Evolutionary conservation across 2,888 invertebrate species (phyloP).

Genomic region (Zygogramma bicolorata): DNA sequence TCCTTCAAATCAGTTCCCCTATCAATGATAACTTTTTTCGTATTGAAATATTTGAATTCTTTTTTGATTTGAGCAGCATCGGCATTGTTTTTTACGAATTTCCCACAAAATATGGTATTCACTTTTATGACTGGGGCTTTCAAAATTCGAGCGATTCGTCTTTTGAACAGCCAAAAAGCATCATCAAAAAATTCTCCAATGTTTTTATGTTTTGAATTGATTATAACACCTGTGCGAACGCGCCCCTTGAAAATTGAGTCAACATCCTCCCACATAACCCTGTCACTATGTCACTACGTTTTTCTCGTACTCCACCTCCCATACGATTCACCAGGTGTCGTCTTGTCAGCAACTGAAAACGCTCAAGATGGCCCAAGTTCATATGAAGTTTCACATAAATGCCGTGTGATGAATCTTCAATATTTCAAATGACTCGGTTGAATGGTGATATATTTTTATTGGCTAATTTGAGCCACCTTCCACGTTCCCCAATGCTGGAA

Average conservation of each 20-base stretch:
- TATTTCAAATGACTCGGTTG: too few species aligned
- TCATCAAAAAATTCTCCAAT: too few species aligned
- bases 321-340: too few species aligned
- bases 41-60: slow-evolving; percentile 48
- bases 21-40: slow-evolving; percentile 39
- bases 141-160: neutral
- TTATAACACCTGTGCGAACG: too few species aligned
- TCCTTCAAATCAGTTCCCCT: slow-evolving; percentile 25
- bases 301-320: too few species aligned
- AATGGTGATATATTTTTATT: neutral
- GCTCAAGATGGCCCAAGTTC: too few species aligned
- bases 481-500: neutral
- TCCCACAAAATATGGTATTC: neutral
- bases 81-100: neutral
- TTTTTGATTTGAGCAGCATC: neutral
- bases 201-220: too few species aligned
- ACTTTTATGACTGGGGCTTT: neutral
- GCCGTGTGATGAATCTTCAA: neutral
- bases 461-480: neutral
- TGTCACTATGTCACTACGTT: too few species aligned
- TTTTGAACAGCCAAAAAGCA: neutral
- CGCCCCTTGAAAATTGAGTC: too few species aligned
- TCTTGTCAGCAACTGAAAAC: too few species aligned
- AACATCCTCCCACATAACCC: neutral
- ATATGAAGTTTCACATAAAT: neutral